A percentile compares a stretch with the other conserved stretches of the same genome.
These are phyloP conservation scores for Oryzias woworae DNA, from an alignment of 2,113 vertebrate genomes.

Conservation along the genomic window DNA sequence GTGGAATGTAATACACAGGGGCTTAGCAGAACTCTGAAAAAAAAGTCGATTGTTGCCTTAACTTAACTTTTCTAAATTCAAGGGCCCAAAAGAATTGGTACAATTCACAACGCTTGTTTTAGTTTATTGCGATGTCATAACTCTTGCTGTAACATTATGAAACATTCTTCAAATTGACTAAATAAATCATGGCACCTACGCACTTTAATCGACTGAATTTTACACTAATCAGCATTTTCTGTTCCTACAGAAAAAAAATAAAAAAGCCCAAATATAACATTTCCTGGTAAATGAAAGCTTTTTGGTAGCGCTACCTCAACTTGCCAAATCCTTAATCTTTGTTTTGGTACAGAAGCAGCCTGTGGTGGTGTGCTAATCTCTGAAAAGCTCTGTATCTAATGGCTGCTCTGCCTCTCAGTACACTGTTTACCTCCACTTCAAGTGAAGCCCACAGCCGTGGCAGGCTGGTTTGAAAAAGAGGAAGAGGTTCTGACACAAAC, in stretches of 20 bases:
- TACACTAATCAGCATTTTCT: constrained; percentile 19
- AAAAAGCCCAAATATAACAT: constrained; percentile 26
- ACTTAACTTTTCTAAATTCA: too few relatives aligned
- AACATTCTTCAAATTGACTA: too few relatives aligned
- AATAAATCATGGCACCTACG: too few relatives aligned
- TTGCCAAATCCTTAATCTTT: constrained; percentile 63
- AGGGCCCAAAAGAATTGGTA: too few relatives aligned
- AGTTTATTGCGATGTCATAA: too few relatives aligned
- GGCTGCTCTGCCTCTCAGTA: constrained; percentile 61
- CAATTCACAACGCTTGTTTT: too few relatives aligned
- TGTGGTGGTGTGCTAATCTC: constrained; percentile 69
- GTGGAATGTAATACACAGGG: too few relatives aligned
- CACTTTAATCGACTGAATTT: too few relatives aligned
- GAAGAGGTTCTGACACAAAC: constrained; percentile 38
- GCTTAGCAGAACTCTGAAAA: too few relatives aligned
- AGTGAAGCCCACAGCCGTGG: constrained; percentile 38
- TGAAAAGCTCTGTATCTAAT: constrained; percentile 76
- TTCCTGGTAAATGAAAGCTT: constrained; percentile 26
- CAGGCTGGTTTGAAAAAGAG: constrained; percentile 47
- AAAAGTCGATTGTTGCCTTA: too few relatives aligned
- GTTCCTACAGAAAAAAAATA: constrained; percentile 35
- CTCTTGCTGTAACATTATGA: too few relatives aligned
- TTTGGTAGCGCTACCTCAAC: constrained; percentile 34
- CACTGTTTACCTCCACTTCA: constrained; percentile 58
- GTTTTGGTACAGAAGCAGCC: constrained; percentile 62